These are phyloP conservation scores for Ranitomeya variabilis DNA, from an alignment of 2,113 vertebrate species.

Conservation along the genomic window DNA sequence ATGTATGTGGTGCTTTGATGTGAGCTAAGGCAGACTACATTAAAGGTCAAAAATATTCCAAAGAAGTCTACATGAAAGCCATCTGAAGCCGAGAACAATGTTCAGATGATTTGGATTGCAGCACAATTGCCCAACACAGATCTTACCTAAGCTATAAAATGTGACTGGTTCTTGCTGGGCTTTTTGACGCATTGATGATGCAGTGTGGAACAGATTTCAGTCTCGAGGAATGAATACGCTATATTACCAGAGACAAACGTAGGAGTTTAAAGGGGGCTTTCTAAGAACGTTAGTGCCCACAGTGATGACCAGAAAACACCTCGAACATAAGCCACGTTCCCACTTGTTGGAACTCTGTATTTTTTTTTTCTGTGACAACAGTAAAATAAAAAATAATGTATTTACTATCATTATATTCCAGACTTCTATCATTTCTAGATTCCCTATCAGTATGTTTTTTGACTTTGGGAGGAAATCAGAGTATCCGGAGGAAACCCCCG, in stretches of 20 bases:
- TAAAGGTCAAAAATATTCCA: slow-evolving; percentile 31
- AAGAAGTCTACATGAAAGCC: slow-evolving; percentile 30
- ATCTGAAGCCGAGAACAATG: slow-evolving; percentile 14
- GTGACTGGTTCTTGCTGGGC: slow-evolving; percentile 12
- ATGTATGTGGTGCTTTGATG: slow-evolving; percentile 32
- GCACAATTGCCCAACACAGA: background rate
- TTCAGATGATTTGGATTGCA: background rate
- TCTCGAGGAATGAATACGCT: background rate
- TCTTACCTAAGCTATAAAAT: background rate
- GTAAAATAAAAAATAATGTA: too few relatives aligned
- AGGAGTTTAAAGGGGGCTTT: background rate
- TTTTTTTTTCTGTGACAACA: too few relatives aligned
- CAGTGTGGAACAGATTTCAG: background rate
- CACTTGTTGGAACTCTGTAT: too few relatives aligned
- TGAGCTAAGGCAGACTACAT: slow-evolving; percentile 1
- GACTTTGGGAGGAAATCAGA: too few relatives aligned
- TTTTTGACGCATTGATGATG: background rate
- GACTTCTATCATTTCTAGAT: too few relatives aligned
- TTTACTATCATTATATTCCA: too few relatives aligned
- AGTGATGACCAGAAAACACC: background rate
- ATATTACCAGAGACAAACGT: background rate
- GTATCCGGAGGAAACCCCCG: too few relatives aligned
- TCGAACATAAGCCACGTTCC: too few relatives aligned
- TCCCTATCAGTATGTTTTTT: too few relatives aligned
- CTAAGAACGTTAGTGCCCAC: background rate